phyloP scores from a whole-genome alignment of 2,113 vertebrate species.

The Scolopax mira region DNA sequence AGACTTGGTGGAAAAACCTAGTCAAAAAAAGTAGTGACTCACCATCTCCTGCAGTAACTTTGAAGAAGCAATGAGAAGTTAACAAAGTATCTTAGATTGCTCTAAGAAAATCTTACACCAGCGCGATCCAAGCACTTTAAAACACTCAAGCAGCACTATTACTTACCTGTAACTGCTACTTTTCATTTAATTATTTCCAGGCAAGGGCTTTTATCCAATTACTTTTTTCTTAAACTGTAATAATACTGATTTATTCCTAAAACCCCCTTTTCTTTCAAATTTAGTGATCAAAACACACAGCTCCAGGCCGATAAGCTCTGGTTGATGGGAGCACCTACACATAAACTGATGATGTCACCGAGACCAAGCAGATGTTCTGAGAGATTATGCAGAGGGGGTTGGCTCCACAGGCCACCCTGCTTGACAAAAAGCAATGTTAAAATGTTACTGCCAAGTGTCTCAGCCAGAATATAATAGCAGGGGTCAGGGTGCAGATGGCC shows the following conservation, averaged over 20 bases:
- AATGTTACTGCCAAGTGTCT: background rate
- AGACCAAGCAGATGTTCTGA: background rate
- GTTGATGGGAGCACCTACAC: accelerated
- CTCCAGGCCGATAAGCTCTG: background rate
- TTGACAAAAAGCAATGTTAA: background rate
- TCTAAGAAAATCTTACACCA: background rate
- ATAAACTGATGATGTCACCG: background rate
- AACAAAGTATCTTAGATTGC: too few species aligned
- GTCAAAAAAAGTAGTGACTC: background rate
- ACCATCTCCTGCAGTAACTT: background rate
- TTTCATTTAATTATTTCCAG: background rate
- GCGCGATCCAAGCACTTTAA: background rate
- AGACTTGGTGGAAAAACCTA: background rate
- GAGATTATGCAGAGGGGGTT: background rate
- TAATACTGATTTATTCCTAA: too few species aligned
- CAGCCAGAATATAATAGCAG: background rate
- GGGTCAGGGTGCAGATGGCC: background rate
- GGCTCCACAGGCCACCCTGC: background rate
- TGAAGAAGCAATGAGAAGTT: background rate
- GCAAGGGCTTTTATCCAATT: background rate
- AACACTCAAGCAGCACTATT: background rate
- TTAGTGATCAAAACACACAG: accelerated
- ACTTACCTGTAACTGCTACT: background rate
- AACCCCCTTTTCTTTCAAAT: background rate
- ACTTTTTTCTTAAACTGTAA: background rate